Percentiles rank a stretch among this genome's conserved stretches.
Evolutionary conservation across 2,797 vertebrate species (phyloP).

Genomic region (Scomberomorus guttatus): DNA sequence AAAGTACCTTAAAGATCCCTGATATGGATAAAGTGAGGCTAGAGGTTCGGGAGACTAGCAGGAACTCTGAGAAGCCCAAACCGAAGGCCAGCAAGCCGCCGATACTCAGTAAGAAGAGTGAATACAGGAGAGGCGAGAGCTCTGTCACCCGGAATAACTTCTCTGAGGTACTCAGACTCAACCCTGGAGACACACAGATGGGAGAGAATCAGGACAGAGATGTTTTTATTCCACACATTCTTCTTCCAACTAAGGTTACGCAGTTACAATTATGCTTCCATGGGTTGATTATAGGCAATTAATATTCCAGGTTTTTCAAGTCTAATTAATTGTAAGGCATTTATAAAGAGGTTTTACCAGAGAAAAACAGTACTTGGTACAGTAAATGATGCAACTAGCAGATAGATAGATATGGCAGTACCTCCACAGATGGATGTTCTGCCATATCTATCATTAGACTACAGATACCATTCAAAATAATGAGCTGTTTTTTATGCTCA

Average conservation of each 20-base stretch:
- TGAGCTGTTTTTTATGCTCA: too few species aligned
- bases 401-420: too few species aligned
- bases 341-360: too few species aligned
- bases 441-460: too few species aligned
- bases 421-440: too few species aligned
- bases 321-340: background rate
- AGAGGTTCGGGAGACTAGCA: conserved; percentile 94
- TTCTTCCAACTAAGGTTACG: background rate
- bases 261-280: background rate
- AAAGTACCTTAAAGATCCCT: conserved; percentile 95
- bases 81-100: conserved; percentile 94
- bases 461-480: too few species aligned
- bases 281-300: background rate
- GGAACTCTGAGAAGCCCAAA: conserved; percentile 96
- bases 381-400: too few species aligned
- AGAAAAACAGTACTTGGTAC: too few species aligned
- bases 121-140: conserved; percentile 83
- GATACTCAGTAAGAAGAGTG: conserved; percentile 86
- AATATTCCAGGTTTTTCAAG: background rate
- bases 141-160: conserved; percentile 92
- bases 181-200: conserved; percentile 79
- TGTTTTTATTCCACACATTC: too few species aligned
- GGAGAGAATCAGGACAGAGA: background rate
- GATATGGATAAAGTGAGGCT: conserved; percentile 95
- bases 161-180: conserved; percentile 90